Percentiles rank a stretch among this genome's conserved stretches.
phyloP scores from a whole-genome alignment of 1,140 invertebrate genomes.

The Drosophila bifasciata region DNA sequence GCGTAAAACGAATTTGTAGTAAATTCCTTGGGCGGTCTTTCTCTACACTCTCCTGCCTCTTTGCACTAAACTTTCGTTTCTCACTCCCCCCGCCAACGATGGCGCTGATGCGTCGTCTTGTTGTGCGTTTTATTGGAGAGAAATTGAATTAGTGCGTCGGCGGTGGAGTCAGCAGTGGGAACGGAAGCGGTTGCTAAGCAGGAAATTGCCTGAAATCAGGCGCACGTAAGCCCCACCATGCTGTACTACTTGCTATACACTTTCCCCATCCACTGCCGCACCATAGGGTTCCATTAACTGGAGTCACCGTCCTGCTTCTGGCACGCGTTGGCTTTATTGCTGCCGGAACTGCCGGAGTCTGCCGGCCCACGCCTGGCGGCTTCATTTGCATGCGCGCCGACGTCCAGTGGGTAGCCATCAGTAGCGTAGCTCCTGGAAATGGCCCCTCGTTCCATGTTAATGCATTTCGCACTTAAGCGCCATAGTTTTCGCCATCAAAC shows the following conservation, averaged over 20 bases:
- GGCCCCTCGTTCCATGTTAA: conserved; percentile 67
- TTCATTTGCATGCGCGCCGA: conserved; percentile 63
- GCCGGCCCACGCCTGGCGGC: background rate
- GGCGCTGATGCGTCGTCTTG: conserved; percentile 53
- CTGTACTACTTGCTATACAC: background rate
- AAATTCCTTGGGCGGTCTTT: conserved; percentile 52
- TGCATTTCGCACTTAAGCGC: conserved; percentile 70
- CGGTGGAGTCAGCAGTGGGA: conserved; percentile 69
- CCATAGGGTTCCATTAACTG: conserved; percentile 63
- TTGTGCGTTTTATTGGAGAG: conserved; percentile 72
- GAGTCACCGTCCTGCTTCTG: conserved; percentile 36
- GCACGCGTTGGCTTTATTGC: conserved; percentile 46
- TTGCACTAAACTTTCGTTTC: no score
- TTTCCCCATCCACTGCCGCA: background rate
- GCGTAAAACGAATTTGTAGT: conserved; percentile 74
- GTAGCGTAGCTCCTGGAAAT: conserved; percentile 40
- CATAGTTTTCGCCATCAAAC: conserved; percentile 74
- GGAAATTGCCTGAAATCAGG: conserved; percentile 79
- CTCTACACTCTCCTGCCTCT: background rate
- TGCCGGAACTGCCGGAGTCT: conserved; percentile 5
- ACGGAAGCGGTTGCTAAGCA: conserved; percentile 80
- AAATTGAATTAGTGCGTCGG: conserved; percentile 77
- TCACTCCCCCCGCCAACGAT: background rate
- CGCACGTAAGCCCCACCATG: conserved; percentile 55
- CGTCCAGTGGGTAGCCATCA: conserved; percentile 21